Percentiles rank a stretch among this genome's conserved stretches.
phyloP scores from a whole-genome alignment of 2,113 vertebrate species.

The Neogobius melanostomus region DNA sequence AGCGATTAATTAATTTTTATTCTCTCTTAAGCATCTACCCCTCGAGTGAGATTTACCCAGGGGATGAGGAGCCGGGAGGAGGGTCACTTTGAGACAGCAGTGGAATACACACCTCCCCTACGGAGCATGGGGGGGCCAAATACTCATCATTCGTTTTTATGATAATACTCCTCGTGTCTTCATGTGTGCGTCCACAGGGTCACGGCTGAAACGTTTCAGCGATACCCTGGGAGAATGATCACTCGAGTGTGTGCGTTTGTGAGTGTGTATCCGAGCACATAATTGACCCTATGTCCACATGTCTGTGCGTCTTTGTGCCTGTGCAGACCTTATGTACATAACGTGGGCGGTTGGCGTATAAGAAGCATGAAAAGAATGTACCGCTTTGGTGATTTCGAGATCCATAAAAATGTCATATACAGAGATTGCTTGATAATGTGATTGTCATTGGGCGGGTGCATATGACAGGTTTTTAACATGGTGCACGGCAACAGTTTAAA shows the following conservation, averaged over 20 bases:
- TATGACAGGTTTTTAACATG: background rate
- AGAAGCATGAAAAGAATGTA: background rate
- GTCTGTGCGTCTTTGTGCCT: slow-evolving; percentile 11
- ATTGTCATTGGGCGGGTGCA: no score
- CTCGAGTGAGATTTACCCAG: slow-evolving; percentile 17
- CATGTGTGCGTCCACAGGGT: slow-evolving; percentile 52
- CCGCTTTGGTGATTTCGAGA: background rate
- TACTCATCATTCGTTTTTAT: slow-evolving; percentile 38
- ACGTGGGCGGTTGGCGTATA: slow-evolving; percentile 1
- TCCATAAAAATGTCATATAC: background rate
- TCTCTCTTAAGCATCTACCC: slow-evolving; percentile 21
- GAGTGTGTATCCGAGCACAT: slow-evolving; percentile 31
- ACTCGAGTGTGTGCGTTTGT: slow-evolving; percentile 49
- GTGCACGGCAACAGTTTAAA: no score
- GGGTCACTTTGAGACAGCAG: slow-evolving; percentile 34
- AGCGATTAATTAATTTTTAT: slow-evolving; percentile 41
- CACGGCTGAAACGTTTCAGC: slow-evolving; percentile 60
- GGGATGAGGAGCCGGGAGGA: slow-evolving; percentile 31
- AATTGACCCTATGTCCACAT: slow-evolving; percentile 42
- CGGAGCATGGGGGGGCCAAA: slow-evolving; percentile 56
- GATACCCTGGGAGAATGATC: slow-evolving; percentile 56
- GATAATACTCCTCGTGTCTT: slow-evolving; percentile 25
- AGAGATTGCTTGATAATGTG: background rate
- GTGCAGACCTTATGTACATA: slow-evolving; percentile 17
- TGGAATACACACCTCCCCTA: slow-evolving; percentile 47